These are phyloP conservation scores for Holothuria glaberrima DNA, from an alignment of 35 echinoderm and acorn worm species.

Conservation along the genomic window DNA sequence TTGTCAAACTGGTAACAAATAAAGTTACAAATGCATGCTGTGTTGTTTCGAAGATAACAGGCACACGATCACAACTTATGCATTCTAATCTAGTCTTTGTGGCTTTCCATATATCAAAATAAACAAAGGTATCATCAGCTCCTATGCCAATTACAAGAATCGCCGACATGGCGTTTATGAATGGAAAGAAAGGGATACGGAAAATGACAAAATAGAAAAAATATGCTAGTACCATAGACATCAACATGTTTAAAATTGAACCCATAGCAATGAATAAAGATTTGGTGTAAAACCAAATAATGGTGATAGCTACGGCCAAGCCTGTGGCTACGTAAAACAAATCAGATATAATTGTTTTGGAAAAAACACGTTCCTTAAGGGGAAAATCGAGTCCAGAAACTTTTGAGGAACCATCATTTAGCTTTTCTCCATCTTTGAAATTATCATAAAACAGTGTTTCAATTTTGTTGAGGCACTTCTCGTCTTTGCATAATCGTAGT, in stretches of 20 bases:
- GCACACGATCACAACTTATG: not conserved
- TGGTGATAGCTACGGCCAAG: conserved; percentile 26
- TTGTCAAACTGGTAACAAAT: conserved; percentile 93
- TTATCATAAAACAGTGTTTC: conserved; percentile 44
- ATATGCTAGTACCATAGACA: conserved; percentile 77
- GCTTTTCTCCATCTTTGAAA: conserved; percentile 14
- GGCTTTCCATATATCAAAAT: conserved; percentile 79
- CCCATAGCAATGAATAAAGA: conserved; percentile 82
- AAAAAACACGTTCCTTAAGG: conserved; percentile 70
- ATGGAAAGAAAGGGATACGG: conserved; percentile 77
- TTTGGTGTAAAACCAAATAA: conserved; percentile 84
- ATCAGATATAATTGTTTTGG: conserved; percentile 68
- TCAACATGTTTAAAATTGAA: conserved; percentile 67
- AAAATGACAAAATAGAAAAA: conserved; percentile 79
- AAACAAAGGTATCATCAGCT: conserved; percentile 88
- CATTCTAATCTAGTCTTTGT: conserved; percentile 1
- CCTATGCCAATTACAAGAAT: conserved; percentile 87
- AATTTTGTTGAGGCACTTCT: conserved; percentile 8
- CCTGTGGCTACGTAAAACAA: conserved; percentile 59
- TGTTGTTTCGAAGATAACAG: conserved; percentile 58
- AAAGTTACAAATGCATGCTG: conserved; percentile 75
- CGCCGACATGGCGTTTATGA: conserved; percentile 61
- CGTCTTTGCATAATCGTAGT: not conserved
- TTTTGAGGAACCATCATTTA: conserved; percentile 32
- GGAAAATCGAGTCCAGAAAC: conserved; percentile 56